These are phyloP conservation scores for Rhopalosiphum nymphaeae DNA, from an alignment of 2,888 invertebrate genomes.

Conservation along the genomic window DNA sequence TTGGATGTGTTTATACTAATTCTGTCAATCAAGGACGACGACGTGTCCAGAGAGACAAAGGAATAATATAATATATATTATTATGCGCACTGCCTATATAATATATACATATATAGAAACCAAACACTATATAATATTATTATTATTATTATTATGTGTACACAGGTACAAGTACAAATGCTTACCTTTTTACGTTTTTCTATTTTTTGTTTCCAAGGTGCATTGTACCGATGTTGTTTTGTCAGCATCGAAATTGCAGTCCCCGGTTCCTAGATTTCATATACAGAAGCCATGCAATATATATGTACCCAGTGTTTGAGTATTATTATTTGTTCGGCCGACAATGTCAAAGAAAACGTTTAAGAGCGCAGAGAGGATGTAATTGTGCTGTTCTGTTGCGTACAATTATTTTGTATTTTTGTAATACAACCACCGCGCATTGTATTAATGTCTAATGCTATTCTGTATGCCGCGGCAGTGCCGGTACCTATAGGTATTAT, in stretches of 20 bases:
- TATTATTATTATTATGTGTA: neutral
- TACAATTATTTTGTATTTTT: slow-evolving; percentile 26
- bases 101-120: neutral
- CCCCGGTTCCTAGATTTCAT: slow-evolving; percentile 14
- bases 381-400: slow-evolving; percentile 27
- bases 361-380: slow-evolving; percentile 21
- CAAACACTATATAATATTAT: slow-evolving; percentile 9
- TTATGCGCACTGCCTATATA: neutral
- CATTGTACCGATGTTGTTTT: slow-evolving; percentile 31
- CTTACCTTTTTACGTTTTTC: slow-evolving; percentile 14
- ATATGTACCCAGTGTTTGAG: neutral
- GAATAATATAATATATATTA: slow-evolving; percentile 10
- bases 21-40: slow-evolving; percentile 42
- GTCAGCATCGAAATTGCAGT: slow-evolving; percentile 18
- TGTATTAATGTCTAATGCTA: neutral
- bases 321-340: slow-evolving; percentile 15
- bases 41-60: slow-evolving; percentile 14
- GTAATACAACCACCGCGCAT: neutral
- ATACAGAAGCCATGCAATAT: neutral
- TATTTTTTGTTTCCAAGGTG: neutral
- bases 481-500: neutral
- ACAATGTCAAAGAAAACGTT: slow-evolving; percentile 34
- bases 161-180: slow-evolving; percentile 20
- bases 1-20: slow-evolving; percentile 33
- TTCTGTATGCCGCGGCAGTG: neutral